Base-by-base conservation (phyloP, 2,113 vertebrate species). In the Malurus elegans region DNA sequence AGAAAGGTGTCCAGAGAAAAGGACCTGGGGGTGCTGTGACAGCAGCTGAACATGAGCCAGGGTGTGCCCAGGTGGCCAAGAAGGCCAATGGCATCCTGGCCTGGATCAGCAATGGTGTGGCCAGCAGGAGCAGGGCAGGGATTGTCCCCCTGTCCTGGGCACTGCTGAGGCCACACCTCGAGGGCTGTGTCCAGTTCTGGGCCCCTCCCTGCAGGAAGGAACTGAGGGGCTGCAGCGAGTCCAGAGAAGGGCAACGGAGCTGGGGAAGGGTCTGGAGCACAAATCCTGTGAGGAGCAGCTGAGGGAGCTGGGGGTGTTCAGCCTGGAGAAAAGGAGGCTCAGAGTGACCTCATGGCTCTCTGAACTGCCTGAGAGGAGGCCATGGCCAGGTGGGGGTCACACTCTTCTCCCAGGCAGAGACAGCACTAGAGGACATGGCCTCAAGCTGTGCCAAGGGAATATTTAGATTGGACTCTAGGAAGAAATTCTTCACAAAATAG, bases 1-100 rank as follows among this genome's bases (percentile, higher is more conserved):
- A 66, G 38, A 38, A 51, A 44, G 4, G 8, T 36, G 24, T 6
- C 24, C 7, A 20, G 10, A 4, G 44, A 45, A 60, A n/a, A 29
- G 24, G 18, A 9, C 4, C 6, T 18, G 12, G 2, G 4, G 3
- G 1, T 65, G 31, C 9, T 34, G 11, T 29, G 1, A 10, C 18
- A 65, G 45, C 10, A 7, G 3, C 15, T 51, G 32, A 14, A 29
- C 15, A 28, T 4, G 32, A 66, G 8, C 12, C 31, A 32, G 51
- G 6, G 0, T 6, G 9, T 80, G 67, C 44, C 44, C 51, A 65
- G 44, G 23, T 7, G 51, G 76, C 51, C 44, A 81, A 58, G 67
- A 25, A 14, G 44, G 32, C 32, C 44, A 66, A 4, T 4, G 60
- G 23, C 58, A 80, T 44, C 67, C 44, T 58, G 67, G 36, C 17